phyloP scores from a whole-genome alignment of 2,113 vertebrate genomes.

The Osmerus eperlanus region DNA sequence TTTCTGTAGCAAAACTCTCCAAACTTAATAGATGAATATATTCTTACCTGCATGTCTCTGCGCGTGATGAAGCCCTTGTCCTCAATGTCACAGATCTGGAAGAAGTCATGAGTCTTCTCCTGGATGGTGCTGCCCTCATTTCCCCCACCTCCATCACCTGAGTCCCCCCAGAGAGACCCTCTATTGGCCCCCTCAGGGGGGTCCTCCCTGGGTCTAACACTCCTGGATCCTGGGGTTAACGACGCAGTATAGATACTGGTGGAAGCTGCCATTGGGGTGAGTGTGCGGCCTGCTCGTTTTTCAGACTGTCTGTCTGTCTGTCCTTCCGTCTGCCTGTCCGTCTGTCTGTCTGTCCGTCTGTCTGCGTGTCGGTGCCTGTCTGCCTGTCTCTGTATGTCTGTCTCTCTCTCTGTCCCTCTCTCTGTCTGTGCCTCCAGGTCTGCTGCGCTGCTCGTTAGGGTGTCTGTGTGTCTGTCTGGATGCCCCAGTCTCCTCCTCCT shows the following conservation, averaged over 20 bases:
- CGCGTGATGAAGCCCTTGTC: conserved; percentile 85
- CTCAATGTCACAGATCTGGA: conserved; percentile 87
- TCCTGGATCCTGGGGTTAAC: conserved; percentile 19
- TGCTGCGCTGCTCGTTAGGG: conserved; percentile 1
- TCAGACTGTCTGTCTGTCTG: neutral
- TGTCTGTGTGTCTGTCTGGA: conserved; percentile 6
- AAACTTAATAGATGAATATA: too few species aligned
- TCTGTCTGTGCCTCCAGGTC: neutral
- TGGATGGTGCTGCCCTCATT: conserved; percentile 53
- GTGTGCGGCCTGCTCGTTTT: neutral
- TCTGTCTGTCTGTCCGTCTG: neutral
- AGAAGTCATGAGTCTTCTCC: conserved; percentile 84
- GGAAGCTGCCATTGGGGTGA: conserved; percentile 62
- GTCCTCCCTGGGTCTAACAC: conserved; percentile 14
- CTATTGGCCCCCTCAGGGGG: neutral
- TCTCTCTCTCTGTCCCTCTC: conserved; percentile 1
- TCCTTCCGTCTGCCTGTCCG: too few species aligned
- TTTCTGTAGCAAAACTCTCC: too few species aligned
- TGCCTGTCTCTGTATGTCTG: too few species aligned
- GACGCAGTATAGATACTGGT: conserved; percentile 28
- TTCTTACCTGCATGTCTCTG: conserved; percentile 86
- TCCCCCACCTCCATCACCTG: conserved; percentile 12
- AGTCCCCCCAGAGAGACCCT: neutral
- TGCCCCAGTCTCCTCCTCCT: neutral
- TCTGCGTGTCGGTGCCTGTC: too few species aligned